phyloP scores from a whole-genome alignment of 2,888 invertebrate genomes.

The Hartigia nigra region DNA sequence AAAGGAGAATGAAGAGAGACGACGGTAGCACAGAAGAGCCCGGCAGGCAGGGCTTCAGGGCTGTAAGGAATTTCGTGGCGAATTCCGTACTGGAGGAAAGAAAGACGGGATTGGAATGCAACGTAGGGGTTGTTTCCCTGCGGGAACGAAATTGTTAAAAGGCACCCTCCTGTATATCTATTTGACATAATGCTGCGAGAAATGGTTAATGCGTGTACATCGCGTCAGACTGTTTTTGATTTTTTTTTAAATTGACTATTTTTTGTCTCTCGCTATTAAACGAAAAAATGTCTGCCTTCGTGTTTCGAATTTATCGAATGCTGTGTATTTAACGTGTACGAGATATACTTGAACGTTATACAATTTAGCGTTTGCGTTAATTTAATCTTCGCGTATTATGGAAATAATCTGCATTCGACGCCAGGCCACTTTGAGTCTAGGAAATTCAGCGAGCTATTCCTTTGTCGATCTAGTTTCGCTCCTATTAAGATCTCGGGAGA shows the following conservation, averaged over 20 bases:
- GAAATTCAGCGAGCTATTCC: constrained; percentile 38
- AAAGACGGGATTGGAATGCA: constrained; percentile 12
- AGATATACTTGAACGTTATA: background rate
- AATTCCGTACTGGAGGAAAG: constrained; percentile 22
- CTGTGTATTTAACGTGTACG: background rate
- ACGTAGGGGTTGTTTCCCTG: constrained; percentile 15
- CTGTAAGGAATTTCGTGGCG: constrained; percentile 44
- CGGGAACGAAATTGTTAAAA: constrained; percentile 44
- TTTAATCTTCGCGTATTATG: background rate
- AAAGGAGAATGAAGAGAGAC: constrained; percentile 21
- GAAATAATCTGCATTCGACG: background rate
- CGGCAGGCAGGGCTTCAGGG: constrained; percentile 13
- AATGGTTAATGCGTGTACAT: background rate
- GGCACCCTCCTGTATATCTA: background rate
- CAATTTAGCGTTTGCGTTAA: background rate
- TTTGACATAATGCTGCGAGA: too few species aligned
- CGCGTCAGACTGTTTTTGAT: background rate
- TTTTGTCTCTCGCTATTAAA: too few species aligned
- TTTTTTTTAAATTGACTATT: background rate
- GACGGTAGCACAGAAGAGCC: constrained; percentile 16
- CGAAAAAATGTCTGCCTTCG: too few species aligned
- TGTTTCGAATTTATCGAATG: too few species aligned
- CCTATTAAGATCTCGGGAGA: constrained; percentile 35
- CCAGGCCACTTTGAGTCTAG: constrained; percentile 35
- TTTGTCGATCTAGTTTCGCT: constrained; percentile 37